Base-by-base conservation (phyloP, 1,140 invertebrate genomes). In the Pararge aegeria region DNA sequence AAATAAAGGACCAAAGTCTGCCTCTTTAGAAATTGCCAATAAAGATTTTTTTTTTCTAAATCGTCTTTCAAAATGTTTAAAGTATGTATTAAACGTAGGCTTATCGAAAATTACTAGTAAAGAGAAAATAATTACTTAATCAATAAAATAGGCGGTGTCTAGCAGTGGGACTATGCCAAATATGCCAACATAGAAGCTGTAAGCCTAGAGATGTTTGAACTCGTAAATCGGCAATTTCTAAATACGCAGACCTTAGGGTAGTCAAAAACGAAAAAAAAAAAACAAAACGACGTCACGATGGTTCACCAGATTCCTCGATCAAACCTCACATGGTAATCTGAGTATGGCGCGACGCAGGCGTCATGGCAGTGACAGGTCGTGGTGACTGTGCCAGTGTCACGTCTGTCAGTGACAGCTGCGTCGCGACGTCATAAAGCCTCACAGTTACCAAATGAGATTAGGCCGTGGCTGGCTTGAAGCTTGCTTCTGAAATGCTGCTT, bases 361-460 rank as follows among this genome's bases (percentile, higher is more conserved):
- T 80, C 81, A 77, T 93, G 93, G 92, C 94, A 93, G 91, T 91
- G 92, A 92, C 24, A 27, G n/a, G n/a, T n/a, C n/a, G n/a, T n/a
- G n/a, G 4, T 27, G 27, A 27, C 93, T 94, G 92, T 91, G 94
- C 94, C 93, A 87, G 77, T n/a, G 71, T 78, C 78, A 64, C 76
- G n/a, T 84, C 9, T 29, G 54, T 50, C 55, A 46, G 34, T 52
- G 65, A 56, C 54, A 51, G 52, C 12, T 52, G 64, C 20, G 66
- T 44, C 74, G 73, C 72, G 64, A 54, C 58, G 64, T 78, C 63
- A 68, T 51, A 55, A 87, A 78, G 71, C 74, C 95, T 95, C 95
- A 96, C 94, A 95, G 95, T 96, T 96, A 96, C 95, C 94, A 94
- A 94, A 95, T 96, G 95, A 96, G 95, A 96, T 96, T 96, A 95